Percentiles rank a stretch among this genome's conserved stretches.
These are phyloP conservation scores for Tyria jacobaeae DNA, from an alignment of 2,888 invertebrate genomes.

Conservation along the genomic window DNA sequence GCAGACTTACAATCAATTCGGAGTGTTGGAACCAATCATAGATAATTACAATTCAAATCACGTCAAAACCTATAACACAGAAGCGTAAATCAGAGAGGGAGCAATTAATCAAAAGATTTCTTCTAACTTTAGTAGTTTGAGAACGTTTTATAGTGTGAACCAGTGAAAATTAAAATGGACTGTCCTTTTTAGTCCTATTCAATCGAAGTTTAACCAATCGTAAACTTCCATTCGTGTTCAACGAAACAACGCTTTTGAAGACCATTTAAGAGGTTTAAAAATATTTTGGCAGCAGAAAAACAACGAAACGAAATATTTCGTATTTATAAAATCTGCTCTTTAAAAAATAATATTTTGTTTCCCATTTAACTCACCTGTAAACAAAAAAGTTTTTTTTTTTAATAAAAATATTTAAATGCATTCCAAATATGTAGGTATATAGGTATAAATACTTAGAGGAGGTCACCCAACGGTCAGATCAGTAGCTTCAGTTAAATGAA, in stretches of 20 bases:
- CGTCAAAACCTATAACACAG: slow-evolving; percentile 7
- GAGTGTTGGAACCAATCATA: slow-evolving; percentile 11
- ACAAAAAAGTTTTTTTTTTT: not conserved
- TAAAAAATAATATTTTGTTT: not conserved
- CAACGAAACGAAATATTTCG: not conserved
- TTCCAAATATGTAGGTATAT: too few species aligned
- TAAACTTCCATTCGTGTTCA: not conserved
- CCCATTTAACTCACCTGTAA: not conserved
- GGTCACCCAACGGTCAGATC: too few species aligned
- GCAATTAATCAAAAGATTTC: slow-evolving; percentile 9
- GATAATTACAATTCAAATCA: slow-evolving; percentile 13
- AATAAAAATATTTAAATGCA: too few species aligned
- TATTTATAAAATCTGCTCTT: not conserved
- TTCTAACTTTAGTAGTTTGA: not conserved
- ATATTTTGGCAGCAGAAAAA: not conserved
- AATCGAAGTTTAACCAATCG: not conserved
- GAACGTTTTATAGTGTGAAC: not conserved
- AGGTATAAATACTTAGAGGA: too few species aligned
- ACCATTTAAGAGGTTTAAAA: not conserved
- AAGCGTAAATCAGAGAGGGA: slow-evolving; percentile 13
- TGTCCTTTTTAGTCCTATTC: not conserved
- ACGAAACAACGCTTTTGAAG: not conserved
- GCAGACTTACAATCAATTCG: not conserved
- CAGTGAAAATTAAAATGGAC: not conserved
- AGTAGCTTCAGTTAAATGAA: too few species aligned